These are phyloP conservation scores for Pristis pectinata DNA, from an alignment of 2,797 vertebrate genomes.

Conservation along the genomic window DNA sequence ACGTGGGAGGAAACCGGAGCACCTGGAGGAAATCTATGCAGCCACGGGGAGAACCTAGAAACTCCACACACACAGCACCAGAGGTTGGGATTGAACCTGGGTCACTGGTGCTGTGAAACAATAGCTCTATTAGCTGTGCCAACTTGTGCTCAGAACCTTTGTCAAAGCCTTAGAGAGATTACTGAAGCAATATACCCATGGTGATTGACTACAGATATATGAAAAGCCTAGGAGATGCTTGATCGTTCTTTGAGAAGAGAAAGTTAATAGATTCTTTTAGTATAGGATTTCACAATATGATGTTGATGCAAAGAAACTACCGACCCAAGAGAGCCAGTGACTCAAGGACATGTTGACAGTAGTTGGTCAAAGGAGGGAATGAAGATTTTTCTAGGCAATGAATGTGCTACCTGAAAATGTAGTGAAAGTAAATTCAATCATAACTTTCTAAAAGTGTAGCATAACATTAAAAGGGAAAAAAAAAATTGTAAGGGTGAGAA, in stretches of 20 bases:
- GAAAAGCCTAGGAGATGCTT: not conserved
- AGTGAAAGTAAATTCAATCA: not conserved
- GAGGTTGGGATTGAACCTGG: no score
- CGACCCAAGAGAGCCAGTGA: not conserved
- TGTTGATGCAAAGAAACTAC: not conserved
- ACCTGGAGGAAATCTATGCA: no score
- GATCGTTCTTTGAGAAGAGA: not conserved
- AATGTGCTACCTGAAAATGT: not conserved
- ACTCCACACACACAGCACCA: no score
- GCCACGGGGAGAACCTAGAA: no score
- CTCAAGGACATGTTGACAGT: no score
- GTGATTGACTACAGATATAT: not conserved
- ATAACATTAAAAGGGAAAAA: not conserved
- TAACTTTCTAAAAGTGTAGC: not conserved
- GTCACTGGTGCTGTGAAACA: no score
- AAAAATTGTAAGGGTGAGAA: not conserved
- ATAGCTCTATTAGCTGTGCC: no score
- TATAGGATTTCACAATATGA: not conserved
- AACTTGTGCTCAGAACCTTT: not conserved
- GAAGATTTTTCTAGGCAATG: not conserved
- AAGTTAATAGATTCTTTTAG: not conserved
- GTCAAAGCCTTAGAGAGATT: not conserved
- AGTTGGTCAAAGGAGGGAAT: not conserved
- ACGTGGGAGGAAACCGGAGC: no score
- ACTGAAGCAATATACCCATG: not conserved